Evolutionary conservation across 2,797 vertebrate genomes (phyloP).

Genomic region (Rachycentron canadum): DNA sequence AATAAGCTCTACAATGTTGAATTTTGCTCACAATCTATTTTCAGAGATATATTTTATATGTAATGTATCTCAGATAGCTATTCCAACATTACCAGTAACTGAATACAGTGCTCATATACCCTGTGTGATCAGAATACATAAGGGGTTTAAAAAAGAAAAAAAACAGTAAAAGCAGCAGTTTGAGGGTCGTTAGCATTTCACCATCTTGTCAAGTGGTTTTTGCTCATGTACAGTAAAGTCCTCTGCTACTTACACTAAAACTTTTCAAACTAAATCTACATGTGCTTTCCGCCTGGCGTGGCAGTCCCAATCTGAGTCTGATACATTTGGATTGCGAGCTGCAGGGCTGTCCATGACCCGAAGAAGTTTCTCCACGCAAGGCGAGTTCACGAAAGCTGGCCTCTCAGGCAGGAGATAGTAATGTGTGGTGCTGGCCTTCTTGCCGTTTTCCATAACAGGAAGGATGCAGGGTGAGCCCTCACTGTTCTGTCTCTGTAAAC

Average conservation of each 20-base stretch:
- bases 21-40: conserved; percentile 69
- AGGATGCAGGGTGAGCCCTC: conserved; percentile 95
- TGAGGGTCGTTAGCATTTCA: conserved; percentile 64
- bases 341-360: conserved; percentile 81
- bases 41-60: conserved; percentile 56
- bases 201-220: conserved; percentile 65
- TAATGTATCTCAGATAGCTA: conserved; percentile 56
- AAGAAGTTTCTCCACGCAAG: conserved; percentile 87
- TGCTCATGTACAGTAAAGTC: conserved; percentile 57
- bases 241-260: conserved; percentile 56
- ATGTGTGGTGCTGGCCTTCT: conserved; percentile 93
- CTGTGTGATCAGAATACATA: conserved; percentile 76
- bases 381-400: conserved; percentile 88
- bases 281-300: conserved; percentile 85
- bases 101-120: conserved; percentile 78
- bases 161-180: conserved; percentile 77
- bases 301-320: conserved; percentile 74
- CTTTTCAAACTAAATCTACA: conserved; percentile 88
- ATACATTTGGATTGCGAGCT: conserved; percentile 61
- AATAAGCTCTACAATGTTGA: conserved; percentile 77
- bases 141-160: conserved; percentile 61
- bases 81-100: conserved; percentile 83
- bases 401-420: conserved; percentile 95
- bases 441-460: conserved; percentile 94
- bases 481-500: conserved; percentile 93